Evolutionary conservation across 1,140 invertebrate species (phyloP), one percentile per base, ranked within the genome.

Genomic region (Microplitis demolitor): DNA sequence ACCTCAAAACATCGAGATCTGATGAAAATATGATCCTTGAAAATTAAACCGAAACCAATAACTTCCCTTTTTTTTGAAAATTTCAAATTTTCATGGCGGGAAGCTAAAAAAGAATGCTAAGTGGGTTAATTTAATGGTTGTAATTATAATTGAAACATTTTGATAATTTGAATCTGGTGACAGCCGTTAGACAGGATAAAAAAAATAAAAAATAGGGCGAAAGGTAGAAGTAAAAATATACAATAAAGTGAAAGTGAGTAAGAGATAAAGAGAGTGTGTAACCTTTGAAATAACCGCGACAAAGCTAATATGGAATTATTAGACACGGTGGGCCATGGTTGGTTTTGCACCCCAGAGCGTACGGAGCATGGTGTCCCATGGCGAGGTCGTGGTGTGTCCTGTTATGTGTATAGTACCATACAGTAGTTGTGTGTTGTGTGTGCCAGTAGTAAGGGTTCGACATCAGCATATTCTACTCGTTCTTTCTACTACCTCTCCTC

Each of bases 281-380:
- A 77, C 74, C 76, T 83, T 83, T 83, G 83, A 70, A 78, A 70
- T 74, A 73, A 64, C 74, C 74, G 77, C 76, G 82, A 82, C 82
- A 81, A 85, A 83, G 83, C 78, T 85, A 85, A 85, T 84, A 80
- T 78, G 71, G 72, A 76, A 73, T 85, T 85, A 85, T 85, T 85
- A 85, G 78, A 72, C 78, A 75, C 62, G 76, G 77, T 79, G 76
- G 74, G 75, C 74, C 71, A 69, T 75, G 74, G 77, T 82, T 68
- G 78, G 78, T 80, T 85, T 83, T 80, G 76, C 80, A 77, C 82
- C 80, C 79, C 71, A 76, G 79, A 74, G 80, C 77, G 77, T 76
- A 75, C 60, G 35, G 71, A 80, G 74, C 74, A 75, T 62, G 79
- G 74, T 81, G 80, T 80, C 76, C 78, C 77, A 79, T 80, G 76